Evolutionary conservation across 1,140 invertebrate species (phyloP).

Genomic region (Drosophila pandora): DNA sequence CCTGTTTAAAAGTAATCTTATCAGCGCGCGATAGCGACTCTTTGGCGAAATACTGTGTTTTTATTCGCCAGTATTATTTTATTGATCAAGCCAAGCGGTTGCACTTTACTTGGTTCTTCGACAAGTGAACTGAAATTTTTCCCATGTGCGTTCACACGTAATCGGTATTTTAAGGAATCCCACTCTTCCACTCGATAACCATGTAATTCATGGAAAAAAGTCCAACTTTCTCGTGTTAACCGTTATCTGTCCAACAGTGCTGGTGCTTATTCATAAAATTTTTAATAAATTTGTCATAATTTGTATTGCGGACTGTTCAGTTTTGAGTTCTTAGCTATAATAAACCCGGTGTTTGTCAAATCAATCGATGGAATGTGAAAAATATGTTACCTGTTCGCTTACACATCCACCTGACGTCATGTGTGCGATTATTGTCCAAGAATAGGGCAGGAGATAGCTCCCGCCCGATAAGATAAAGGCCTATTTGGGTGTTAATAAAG

Average conservation of each 20-base stretch:
- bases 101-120: conserved; percentile 32
- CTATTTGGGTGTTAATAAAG: conserved; percentile 21
- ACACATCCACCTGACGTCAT: conserved; percentile 47
- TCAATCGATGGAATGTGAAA: conserved; percentile 14
- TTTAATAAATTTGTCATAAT: conserved; percentile 31
- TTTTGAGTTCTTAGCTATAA: not conserved
- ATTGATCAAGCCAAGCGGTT: conserved; percentile 42
- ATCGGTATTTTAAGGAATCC: not conserved
- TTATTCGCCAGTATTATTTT: conserved; percentile 68
- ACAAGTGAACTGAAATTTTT: not conserved
- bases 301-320: not conserved
- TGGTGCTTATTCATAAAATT: conserved; percentile 29
- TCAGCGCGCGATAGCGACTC: conserved; percentile 36
- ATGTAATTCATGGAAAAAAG: not conserved
- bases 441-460: conserved; percentile 18
- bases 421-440: conserved; percentile 24
- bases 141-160: conserved; percentile 17
- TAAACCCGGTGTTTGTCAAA: conserved; percentile 2
- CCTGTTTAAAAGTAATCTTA: conserved; percentile 56
- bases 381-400: conserved; percentile 9
- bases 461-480: conserved; percentile 33
- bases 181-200: not conserved
- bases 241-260: not conserved
- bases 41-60: conserved; percentile 26
- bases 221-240: not conserved